phyloP scores from a whole-genome alignment of 2,113 vertebrate species.

The Oxyruncus cristatus region DNA sequence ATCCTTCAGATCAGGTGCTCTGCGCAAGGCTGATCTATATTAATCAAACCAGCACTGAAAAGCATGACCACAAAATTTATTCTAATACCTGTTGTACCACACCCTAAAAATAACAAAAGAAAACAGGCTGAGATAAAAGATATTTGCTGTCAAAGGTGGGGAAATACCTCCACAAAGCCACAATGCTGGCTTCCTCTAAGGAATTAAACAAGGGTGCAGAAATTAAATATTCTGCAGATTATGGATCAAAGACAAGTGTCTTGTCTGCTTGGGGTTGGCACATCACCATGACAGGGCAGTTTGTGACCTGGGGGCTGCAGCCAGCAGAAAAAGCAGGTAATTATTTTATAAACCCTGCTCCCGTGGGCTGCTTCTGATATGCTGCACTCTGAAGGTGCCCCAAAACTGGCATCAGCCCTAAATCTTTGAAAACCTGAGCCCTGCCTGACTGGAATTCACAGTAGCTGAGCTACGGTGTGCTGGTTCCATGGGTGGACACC shows the following conservation, averaged over 20 bases:
- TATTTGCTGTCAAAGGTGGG: background rate
- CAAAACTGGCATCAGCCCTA: background rate
- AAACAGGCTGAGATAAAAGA: conserved; percentile 5
- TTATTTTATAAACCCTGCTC: background rate
- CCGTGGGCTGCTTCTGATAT: background rate
- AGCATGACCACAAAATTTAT: background rate
- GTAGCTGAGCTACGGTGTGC: background rate
- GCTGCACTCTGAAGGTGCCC: background rate
- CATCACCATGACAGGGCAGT: background rate
- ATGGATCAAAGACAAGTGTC: background rate
- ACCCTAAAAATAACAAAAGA: background rate
- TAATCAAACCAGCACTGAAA: background rate
- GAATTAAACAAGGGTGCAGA: background rate
- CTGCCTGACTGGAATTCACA: background rate
- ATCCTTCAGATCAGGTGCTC: background rate
- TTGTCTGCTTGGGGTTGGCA: background rate
- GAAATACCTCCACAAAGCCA: background rate
- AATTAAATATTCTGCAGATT: background rate
- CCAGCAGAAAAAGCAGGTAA: background rate
- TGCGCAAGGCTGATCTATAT: background rate
- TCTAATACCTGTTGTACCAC: background rate
- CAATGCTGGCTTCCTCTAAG: background rate
- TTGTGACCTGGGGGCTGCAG: background rate
- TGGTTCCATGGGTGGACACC: background rate
- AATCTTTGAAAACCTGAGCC: background rate